Conservation (phyloP, 1,140 invertebrate genomes). For the Conus ventricosus region DNA sequence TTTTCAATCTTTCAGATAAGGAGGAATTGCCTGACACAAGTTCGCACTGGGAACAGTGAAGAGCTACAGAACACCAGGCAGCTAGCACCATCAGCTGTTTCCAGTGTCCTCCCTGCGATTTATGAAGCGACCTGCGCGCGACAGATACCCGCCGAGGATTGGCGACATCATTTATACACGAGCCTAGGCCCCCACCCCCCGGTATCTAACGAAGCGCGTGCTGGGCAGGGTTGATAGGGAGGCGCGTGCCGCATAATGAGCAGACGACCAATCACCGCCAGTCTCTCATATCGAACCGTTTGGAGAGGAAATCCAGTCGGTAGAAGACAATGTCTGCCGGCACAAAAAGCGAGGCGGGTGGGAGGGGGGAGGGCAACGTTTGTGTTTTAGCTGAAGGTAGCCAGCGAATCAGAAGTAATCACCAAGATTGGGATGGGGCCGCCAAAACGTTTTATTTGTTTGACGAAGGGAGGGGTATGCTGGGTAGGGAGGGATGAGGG, state of each 20-base stretch:
- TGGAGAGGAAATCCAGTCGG: not conserved
- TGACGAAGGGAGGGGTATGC: not conserved
- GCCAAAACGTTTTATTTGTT: slow-evolving; percentile 14
- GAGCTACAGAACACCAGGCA: not conserved
- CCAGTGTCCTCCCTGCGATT: not conserved
- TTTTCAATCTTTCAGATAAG: too few species aligned
- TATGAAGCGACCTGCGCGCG: not conserved
- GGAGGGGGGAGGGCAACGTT: too few species aligned
- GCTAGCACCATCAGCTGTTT: not conserved
- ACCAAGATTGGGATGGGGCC: not conserved
- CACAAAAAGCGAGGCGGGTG: too few species aligned
- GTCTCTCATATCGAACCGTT: slow-evolving; percentile 25
- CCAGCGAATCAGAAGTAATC: slow-evolving; percentile 11
- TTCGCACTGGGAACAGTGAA: not conserved
- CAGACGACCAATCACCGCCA: slow-evolving; percentile 30
- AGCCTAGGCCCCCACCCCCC: not conserved
- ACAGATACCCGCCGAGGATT: not conserved
- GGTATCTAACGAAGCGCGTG: slow-evolving; percentile 28
- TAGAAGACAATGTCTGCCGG: not conserved
- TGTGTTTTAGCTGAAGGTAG: not conserved
- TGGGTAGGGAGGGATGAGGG: not conserved
- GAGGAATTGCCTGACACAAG: too few species aligned
- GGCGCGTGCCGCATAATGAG: slow-evolving; percentile 34
- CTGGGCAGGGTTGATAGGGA: slow-evolving; percentile 27
- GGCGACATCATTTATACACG: slow-evolving; percentile 31